These are phyloP conservation scores for Electrophaes corylata DNA, from an alignment of 2,888 invertebrate species.

Conservation along the genomic window DNA sequence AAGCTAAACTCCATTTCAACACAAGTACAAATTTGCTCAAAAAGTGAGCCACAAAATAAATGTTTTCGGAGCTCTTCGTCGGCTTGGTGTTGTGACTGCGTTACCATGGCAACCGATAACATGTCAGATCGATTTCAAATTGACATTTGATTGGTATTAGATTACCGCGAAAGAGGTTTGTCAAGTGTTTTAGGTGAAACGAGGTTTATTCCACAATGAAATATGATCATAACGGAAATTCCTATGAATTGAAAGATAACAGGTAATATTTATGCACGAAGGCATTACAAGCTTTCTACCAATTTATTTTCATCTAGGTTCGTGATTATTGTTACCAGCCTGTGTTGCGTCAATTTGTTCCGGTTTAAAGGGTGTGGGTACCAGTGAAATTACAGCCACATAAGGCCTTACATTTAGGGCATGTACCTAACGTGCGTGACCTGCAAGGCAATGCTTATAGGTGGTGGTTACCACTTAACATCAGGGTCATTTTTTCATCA, in stretches of 20 bases:
- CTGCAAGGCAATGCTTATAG: no score
- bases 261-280: no score
- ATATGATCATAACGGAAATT: neutral
- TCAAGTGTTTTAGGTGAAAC: constrained; percentile 18
- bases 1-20: constrained; percentile 56
- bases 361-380: no score
- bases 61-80: constrained; percentile 45
- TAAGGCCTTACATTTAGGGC: no score
- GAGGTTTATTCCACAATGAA: neutral
- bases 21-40: constrained; percentile 52
- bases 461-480: no score
- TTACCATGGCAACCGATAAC: constrained; percentile 64
- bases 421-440: no score
- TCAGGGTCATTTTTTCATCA: no score
- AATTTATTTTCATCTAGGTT: no score
- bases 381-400: no score
- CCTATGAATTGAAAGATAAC: neutral
- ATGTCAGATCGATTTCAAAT: constrained; percentile 58
- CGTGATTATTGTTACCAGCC: no score
- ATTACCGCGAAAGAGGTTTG: constrained; percentile 33
- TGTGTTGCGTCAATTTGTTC: no score
- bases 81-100: constrained; percentile 56
- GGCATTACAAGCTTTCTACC: no score
- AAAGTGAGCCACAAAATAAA: constrained; percentile 43
- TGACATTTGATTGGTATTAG: constrained; percentile 48